Evolutionary conservation across 2,113 vertebrate species (phyloP).

Genomic region (Rhinichthys klamathensis): DNA sequence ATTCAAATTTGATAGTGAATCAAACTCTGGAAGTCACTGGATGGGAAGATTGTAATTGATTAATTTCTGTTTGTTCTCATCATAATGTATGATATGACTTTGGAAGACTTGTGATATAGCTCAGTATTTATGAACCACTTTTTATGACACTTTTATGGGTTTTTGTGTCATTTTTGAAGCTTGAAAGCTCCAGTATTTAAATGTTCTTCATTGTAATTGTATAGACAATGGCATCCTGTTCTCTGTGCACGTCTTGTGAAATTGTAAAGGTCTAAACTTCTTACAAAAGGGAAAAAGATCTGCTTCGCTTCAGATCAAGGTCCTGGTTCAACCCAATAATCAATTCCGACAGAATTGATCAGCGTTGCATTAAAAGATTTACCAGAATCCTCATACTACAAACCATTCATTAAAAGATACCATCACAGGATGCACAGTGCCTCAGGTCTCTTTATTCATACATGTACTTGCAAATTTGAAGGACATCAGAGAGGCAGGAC

Average conservation of each 20-base stretch:
- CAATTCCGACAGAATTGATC: constrained; percentile 20
- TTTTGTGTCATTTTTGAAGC: neutral
- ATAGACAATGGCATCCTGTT: neutral
- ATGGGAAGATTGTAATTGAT: neutral
- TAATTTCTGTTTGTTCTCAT: neutral
- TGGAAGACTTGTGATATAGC: neutral
- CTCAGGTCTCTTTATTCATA: constrained; percentile 7
- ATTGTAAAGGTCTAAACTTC: neutral
- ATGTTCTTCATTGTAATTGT: neutral
- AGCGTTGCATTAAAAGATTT: constrained; percentile 2
- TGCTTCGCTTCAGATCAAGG: neutral
- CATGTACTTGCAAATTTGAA: constrained; percentile 15
- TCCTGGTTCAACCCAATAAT: constrained; percentile 20
- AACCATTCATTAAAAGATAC: constrained; percentile 17
- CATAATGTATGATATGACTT: neutral
- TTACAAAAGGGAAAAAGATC: neutral
- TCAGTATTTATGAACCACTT: neutral
- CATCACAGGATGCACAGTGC: neutral
- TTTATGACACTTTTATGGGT: neutral
- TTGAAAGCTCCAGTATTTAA: neutral
- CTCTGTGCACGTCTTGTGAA: neutral
- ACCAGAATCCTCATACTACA: constrained; percentile 1
- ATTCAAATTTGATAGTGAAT: neutral
- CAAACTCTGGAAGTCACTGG: neutral
- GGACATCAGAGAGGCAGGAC: constrained; percentile 29